A percentile compares a stretch with the other conserved stretches of the same genome.
phyloP scores from a whole-genome alignment of 2,113 vertebrate genomes.

The Pachyramphus minor region DNA sequence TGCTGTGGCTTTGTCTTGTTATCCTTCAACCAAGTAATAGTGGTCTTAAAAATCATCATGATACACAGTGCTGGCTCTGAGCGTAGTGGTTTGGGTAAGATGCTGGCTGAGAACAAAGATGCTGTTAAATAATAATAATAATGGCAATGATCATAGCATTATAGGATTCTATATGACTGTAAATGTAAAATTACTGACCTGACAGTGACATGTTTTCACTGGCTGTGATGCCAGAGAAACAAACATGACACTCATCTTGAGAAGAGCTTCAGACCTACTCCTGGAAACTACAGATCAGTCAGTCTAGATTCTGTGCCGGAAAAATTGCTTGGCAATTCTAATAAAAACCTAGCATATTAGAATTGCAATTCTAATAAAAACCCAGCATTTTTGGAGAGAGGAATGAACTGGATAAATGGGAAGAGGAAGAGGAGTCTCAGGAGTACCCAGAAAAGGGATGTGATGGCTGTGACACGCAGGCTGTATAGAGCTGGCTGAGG shows the following conservation, averaged over 20 bases:
- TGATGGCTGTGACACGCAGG: background rate
- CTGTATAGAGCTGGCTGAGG: background rate
- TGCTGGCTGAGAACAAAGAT: background rate
- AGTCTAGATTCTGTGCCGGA: background rate
- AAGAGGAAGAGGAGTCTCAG: background rate
- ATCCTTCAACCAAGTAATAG: constrained; percentile 13
- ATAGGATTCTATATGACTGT: background rate
- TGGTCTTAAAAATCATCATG: background rate
- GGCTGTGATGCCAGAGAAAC: background rate
- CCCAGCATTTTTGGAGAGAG: background rate
- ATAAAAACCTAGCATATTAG: background rate
- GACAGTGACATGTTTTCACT: background rate
- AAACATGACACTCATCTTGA: background rate
- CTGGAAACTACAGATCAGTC: background rate
- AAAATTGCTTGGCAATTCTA: background rate
- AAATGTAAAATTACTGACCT: background rate
- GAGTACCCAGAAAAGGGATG: background rate
- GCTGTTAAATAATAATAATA: background rate
- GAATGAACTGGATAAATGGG: background rate
- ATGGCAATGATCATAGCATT: background rate
- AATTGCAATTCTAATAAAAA: background rate
- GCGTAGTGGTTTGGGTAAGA: background rate
- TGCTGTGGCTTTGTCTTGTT: background rate
- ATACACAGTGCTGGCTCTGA: background rate
- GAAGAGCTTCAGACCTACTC: background rate